These are phyloP conservation scores for Syrista parreyssii DNA, from an alignment of 2,888 invertebrate species.

Conservation along the genomic window DNA sequence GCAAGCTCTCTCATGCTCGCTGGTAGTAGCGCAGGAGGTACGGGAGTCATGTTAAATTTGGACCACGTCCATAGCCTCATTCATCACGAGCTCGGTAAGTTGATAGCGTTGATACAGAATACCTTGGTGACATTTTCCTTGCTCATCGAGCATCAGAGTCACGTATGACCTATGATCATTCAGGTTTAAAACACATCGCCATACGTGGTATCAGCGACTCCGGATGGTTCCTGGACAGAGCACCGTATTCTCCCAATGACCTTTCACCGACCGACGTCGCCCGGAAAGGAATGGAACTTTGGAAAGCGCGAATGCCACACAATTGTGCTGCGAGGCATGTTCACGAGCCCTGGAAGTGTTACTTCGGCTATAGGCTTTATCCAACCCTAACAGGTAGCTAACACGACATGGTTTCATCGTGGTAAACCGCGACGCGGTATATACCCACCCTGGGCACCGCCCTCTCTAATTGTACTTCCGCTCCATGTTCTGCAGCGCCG, in stretches of 20 bases:
- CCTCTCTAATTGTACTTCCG: background rate
- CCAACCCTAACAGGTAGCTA: conserved; percentile 79
- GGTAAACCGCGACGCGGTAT: background rate
- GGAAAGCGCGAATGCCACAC: conserved; percentile 84
- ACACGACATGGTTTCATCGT: background rate
- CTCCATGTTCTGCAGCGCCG: conserved; percentile 72
- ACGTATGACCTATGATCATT: conserved; percentile 6
- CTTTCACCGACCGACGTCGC: conserved; percentile 75
- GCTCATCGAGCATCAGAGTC: background rate
- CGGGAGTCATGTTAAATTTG: conserved; percentile 92
- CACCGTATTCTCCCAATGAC: conserved; percentile 75
- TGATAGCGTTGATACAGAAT: background rate
- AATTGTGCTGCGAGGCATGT: conserved; percentile 78
- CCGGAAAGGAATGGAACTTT: conserved; percentile 80
- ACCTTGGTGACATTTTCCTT: background rate
- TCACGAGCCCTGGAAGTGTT: conserved; percentile 89
- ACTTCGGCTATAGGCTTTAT: conserved; percentile 90
- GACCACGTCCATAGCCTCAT: conserved; percentile 83
- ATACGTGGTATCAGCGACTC: conserved; percentile 92
- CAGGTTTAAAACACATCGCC: conserved; percentile 69
- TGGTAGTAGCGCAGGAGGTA: conserved; percentile 91
- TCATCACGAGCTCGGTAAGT: conserved; percentile 68
- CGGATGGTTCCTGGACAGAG: conserved; percentile 93
- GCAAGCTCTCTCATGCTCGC: conserved; percentile 84
- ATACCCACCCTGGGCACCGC: background rate